Conservation (phyloP, 2,113 vertebrate genomes). For the Mesitornis unicolor region DNA sequence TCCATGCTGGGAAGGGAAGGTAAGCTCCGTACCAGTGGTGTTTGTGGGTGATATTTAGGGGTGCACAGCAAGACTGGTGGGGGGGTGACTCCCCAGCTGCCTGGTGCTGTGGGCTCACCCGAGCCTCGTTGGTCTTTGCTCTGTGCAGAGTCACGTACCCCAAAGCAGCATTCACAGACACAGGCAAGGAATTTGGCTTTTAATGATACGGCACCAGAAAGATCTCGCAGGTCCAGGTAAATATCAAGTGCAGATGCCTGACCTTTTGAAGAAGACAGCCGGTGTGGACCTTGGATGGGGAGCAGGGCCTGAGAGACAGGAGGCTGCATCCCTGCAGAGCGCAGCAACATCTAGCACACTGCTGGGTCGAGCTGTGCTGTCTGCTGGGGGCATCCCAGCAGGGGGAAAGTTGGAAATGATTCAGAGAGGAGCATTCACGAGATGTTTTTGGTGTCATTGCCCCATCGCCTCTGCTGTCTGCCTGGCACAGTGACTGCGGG, state of each 20-base stretch:
- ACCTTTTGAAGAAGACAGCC: not conserved
- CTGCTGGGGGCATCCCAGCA: fast-evolving
- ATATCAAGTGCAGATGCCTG: not conserved
- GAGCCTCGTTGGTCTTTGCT: not conserved
- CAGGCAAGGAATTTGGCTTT: not conserved
- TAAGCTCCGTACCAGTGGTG: fast-evolving
- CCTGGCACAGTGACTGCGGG: fast-evolving
- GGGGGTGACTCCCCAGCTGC: not conserved
- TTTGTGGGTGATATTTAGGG: not conserved
- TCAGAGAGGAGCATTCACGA: not conserved
- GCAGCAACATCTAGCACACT: fast-evolving
- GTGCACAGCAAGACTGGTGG: fast-evolving
- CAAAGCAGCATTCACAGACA: fast-evolving
- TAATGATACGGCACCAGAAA: not conserved
- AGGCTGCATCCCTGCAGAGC: not conserved
- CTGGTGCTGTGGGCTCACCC: not conserved
- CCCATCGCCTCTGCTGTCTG: not conserved
- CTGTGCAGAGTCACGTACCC: not conserved
- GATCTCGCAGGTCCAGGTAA: not conserved
- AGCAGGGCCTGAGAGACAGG: not conserved
- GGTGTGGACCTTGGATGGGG: fast-evolving
- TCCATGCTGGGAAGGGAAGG: not conserved
- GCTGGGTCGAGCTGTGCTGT: not conserved
- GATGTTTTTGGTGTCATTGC: fast-evolving
- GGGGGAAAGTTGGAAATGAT: not conserved